Evolutionary conservation across 2,113 vertebrate genomes (phyloP).

Genomic region (Sigmodon hispidus): DNA sequence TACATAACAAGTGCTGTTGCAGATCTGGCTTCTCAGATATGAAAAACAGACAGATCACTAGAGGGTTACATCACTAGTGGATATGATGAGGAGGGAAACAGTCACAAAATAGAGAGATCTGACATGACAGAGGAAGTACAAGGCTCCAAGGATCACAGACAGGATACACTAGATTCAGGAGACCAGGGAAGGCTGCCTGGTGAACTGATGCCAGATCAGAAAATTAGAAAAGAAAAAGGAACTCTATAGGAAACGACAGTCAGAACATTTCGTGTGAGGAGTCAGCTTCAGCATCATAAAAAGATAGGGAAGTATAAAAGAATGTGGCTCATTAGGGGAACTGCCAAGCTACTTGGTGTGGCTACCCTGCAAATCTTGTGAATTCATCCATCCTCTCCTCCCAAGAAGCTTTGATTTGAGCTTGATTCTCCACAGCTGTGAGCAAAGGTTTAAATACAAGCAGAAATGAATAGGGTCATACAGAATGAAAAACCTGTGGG

Average conservation of each 20-base stretch:
- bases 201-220: background rate
- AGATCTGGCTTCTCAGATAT: background rate
- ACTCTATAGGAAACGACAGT: slow-evolving; percentile 2
- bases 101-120: background rate
- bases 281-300: background rate
- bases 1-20: background rate
- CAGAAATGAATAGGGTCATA: slow-evolving; percentile 65
- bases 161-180: background rate
- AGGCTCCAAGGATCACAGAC: background rate
- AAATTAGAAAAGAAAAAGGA: background rate
- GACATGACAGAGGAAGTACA: background rate
- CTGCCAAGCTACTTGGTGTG: background rate
- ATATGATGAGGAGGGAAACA: background rate
- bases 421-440: slow-evolving; percentile 58
- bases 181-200: background rate
- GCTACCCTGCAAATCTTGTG: background rate
- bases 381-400: background rate
- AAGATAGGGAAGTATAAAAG: background rate
- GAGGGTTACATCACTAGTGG: background rate
- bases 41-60: background rate
- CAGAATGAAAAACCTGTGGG: slow-evolving; percentile 59
- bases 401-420: slow-evolving; percentile 62
- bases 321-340: slow-evolving; percentile 35
- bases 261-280: background rate
- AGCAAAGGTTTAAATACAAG: slow-evolving; percentile 68